Base-by-base conservation (phyloP, 2,888 invertebrate species). In the Trisateles emortualis region DNA sequence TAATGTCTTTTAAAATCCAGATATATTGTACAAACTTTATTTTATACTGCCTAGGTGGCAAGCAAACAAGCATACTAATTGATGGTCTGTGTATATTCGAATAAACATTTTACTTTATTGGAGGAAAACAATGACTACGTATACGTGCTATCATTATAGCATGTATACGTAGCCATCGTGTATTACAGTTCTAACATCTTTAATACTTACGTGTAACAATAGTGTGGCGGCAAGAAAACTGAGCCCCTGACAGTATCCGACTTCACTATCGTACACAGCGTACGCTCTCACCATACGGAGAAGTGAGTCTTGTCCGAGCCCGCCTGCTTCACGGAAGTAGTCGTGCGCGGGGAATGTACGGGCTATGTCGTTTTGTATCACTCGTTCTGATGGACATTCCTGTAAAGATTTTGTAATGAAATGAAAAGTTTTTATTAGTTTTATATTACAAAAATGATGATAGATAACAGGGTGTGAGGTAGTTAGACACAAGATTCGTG, bases 321-420 rank as follows among this genome's bases (percentile, higher is more conserved):
- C 99, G 38, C 99, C 98, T 19, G 96, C 96, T 87, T 99, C 98
- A 86, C 97, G 97, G 93, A 99, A 99, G 92, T 96, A 98, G 81
- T 99, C 98, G 88, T 99, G 99, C 26, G 99, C 99, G 8, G 99
- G 99, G 93, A 99, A 99, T 26, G 99, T 99, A 70, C 99, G 95
- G 67, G 99, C 98, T 64, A 99, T 99, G 88, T 99, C 99, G 48
- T 99, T 94, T 76, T 97, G 96, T 77, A 99, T 99, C 54, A 99
- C 98, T 73, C 97, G 96, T 83, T 99, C 99, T 86, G 97, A 98
- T 45, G 96, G 95, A 73, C 98, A 98, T 68, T 99, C 99, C 98
- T 99, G 76, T 0, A 16, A 13, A 48, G 16, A 45, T 13, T 51
- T 32, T 32, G 11, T 32, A 4, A 26, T 3, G 8, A 3, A 26